phyloP scores from a whole-genome alignment of 1,140 invertebrate species.

The Heliconius eleuchia region DNA sequence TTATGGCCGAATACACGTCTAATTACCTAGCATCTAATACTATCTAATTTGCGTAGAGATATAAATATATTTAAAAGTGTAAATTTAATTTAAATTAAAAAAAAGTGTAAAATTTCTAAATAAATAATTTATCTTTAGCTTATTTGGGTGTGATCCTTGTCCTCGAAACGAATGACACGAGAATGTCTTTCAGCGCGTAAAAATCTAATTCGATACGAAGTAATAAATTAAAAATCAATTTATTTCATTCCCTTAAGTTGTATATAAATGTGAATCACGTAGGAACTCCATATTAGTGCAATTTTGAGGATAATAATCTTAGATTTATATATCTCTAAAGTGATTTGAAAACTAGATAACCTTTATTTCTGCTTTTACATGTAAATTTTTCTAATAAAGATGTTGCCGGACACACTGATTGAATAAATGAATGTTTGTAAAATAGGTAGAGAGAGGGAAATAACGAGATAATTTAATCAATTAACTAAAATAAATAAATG shows the following conservation, averaged over 20 bases:
- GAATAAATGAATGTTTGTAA: not conserved
- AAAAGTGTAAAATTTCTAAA: too few species aligned
- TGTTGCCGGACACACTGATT: not conserved
- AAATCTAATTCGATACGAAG: slow-evolving; percentile 50
- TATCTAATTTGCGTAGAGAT: too few species aligned
- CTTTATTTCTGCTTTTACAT: too few species aligned
- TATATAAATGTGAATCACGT: not conserved
- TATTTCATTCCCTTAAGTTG: slow-evolving; percentile 42
- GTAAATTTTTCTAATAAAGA: not conserved
- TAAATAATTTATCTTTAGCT: not conserved
- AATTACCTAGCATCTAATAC: too few species aligned
- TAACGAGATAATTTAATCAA: too few species aligned
- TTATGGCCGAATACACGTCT: too few species aligned
- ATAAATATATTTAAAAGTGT: too few species aligned
- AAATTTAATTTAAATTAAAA: not conserved
- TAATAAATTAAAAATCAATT: slow-evolving; percentile 62
- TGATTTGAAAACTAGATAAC: not conserved
- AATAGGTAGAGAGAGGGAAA: not conserved
- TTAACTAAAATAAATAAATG: too few species aligned
- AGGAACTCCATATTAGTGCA: not conserved
- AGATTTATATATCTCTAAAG: not conserved
- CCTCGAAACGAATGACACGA: slow-evolving; percentile 37
- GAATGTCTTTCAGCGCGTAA: slow-evolving; percentile 37
- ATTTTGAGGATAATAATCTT: not conserved
- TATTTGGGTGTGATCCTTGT: slow-evolving; percentile 12